A percentile compares a stretch with the other conserved stretches of the same genome.
phyloP scores from a whole-genome alignment of 2,113 vertebrate species.

The Melanostigma gelatinosum region DNA sequence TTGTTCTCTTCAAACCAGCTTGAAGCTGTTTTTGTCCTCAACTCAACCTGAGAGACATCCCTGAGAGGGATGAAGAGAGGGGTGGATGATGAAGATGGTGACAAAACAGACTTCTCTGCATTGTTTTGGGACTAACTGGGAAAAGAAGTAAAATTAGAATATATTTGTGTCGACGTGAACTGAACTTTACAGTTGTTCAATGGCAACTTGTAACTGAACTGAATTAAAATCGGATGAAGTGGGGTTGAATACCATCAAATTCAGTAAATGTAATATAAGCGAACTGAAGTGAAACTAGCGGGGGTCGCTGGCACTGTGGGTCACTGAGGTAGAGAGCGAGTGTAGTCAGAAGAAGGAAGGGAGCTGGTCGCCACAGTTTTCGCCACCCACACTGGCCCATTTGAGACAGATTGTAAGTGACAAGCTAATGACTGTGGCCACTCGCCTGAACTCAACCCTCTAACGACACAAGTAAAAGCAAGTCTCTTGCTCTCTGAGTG shows the following conservation, averaged over 20 bases:
- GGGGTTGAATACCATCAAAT: slow-evolving; percentile 21
- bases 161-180: neutral
- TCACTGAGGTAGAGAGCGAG: slow-evolving; percentile 16
- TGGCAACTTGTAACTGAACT: neutral
- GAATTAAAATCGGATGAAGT: slow-evolving; percentile 17
- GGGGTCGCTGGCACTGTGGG: slow-evolving; percentile 18
- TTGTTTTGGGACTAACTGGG: slow-evolving; percentile 4
- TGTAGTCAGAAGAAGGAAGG: slow-evolving; percentile 8
- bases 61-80: slow-evolving; percentile 2
- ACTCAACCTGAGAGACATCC: slow-evolving; percentile 18
- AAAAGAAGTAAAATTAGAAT: slow-evolving; percentile 9
- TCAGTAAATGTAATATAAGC: slow-evolving; percentile 23
- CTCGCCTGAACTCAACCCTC: slow-evolving; percentile 53
- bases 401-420: slow-evolving; percentile 75
- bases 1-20: slow-evolving; percentile 25
- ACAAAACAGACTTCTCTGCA: slow-evolving; percentile 16
- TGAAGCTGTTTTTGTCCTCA: slow-evolving; percentile 32
- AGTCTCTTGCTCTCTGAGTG: slow-evolving; percentile 35
- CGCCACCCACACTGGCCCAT: slow-evolving; percentile 23
- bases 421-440: slow-evolving; percentile 68
- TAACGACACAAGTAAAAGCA: slow-evolving; percentile 43
- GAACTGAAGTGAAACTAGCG: slow-evolving; percentile 3
- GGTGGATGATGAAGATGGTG: slow-evolving; percentile 14
- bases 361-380: slow-evolving; percentile 20
- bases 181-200: neutral